These are phyloP conservation scores for Hedya salicella DNA, from an alignment of 2,888 invertebrate genomes.

Conservation along the genomic window DNA sequence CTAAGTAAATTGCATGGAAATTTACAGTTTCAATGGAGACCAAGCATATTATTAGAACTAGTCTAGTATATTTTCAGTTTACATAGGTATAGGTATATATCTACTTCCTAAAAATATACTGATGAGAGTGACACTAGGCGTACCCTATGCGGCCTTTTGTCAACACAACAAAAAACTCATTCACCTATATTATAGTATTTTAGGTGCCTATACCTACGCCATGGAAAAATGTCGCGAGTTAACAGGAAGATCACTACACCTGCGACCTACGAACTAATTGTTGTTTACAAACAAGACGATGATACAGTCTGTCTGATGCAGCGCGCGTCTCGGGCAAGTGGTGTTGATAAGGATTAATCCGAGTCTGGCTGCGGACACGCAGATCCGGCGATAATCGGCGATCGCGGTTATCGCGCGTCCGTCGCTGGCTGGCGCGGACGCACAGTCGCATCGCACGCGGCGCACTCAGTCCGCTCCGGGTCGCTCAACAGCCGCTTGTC, in stretches of 20 bases:
- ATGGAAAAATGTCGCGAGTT: conserved; percentile 1
- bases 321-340: conserved; percentile 20
- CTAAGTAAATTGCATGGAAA: conserved; percentile 26
- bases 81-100: too few species aligned
- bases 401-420: conserved; percentile 78
- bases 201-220: background rate
- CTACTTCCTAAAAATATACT: too few species aligned
- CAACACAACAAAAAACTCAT: too few species aligned
- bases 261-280: conserved; percentile 27
- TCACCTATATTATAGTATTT: too few species aligned
- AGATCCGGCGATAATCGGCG: conserved; percentile 75
- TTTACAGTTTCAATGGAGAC: conserved; percentile 25
- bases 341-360: conserved; percentile 47
- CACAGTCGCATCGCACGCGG: conserved; percentile 47
- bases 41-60: background rate
- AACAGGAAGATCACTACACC: background rate
- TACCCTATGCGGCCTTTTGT: too few species aligned
- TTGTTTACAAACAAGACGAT: conserved; percentile 35
- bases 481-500: conserved; percentile 62
- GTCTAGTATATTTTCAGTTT: too few species aligned
- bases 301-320: conserved; percentile 1
- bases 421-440: conserved; percentile 69
- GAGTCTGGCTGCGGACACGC: conserved; percentile 54
- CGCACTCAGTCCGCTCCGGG: conserved; percentile 68
- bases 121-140: too few species aligned